Conservation (phyloP, 2,797 vertebrate species). For the Morelia viridis region DNA sequence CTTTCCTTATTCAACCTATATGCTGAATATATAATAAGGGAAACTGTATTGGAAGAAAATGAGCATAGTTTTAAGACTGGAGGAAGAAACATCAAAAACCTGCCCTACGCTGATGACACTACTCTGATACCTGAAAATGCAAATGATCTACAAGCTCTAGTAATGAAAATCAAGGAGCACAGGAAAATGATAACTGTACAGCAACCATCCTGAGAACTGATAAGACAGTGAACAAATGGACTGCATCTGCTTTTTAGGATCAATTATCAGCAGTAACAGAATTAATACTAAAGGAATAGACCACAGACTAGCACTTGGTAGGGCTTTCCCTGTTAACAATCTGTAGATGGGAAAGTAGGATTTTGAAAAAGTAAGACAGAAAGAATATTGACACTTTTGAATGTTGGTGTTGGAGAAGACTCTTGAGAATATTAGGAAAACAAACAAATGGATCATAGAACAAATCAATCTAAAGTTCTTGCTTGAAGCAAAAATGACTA, state of each 20-base stretch:
- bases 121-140: neutral
- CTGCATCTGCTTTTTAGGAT: neutral
- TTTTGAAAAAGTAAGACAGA: neutral
- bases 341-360: neutral
- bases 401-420: neutral
- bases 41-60: neutral
- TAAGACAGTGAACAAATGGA: neutral
- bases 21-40: neutral
- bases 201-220: neutral
- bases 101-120: neutral
- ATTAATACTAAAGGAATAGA: neutral
- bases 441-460: neutral
- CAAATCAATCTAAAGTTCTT: neutral
- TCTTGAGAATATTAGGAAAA: neutral
- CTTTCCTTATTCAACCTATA: neutral
- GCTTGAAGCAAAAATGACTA: neutral
- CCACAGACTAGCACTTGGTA: neutral
- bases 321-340: neutral
- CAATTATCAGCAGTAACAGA: neutral
- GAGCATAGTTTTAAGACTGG: too few relatives aligned
- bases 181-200: neutral
- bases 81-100: neutral
- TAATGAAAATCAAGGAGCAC: neutral
- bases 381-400: neutral
- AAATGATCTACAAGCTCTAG: neutral